Conservation (phyloP, 2,797 vertebrate species). For the Tenualosa thibaudeaui region DNA sequence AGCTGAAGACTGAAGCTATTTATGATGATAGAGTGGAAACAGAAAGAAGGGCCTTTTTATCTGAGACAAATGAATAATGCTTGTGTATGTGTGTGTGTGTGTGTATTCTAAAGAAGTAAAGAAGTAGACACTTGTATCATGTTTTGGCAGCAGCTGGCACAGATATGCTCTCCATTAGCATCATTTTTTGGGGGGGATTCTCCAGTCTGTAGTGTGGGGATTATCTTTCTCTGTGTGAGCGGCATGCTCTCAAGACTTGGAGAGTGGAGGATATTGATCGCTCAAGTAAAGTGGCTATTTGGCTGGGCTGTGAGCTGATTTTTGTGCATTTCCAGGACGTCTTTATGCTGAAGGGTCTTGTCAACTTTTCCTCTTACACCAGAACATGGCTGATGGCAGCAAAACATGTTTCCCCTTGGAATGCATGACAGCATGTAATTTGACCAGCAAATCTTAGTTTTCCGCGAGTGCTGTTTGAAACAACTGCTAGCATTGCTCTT, state of each 20-base stretch:
- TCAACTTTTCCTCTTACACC: not conserved
- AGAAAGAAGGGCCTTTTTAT: not conserved
- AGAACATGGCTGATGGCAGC: not conserved
- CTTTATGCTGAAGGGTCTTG: not conserved
- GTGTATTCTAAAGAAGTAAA: not conserved
- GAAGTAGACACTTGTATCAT: not conserved
- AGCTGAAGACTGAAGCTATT: not conserved
- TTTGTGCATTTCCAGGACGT: not conserved
- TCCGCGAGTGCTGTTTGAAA: not conserved
- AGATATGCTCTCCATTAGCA: not conserved
- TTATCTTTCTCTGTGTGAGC: not conserved
- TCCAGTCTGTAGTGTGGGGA: not conserved
- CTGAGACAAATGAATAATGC: not conserved
- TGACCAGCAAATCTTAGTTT: not conserved
- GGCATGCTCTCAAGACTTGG: not conserved
- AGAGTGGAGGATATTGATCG: not conserved
- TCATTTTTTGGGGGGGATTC: not conserved
- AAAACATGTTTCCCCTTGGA: not conserved
- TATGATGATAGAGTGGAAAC: not conserved
- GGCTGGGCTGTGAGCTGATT: not conserved
- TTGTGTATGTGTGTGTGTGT: not conserved
- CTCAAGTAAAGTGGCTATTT: slow-evolving; percentile 1
- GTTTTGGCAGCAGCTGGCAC: not conserved
- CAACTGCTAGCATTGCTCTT: not conserved
- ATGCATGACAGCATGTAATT: not conserved